Conservation (phyloP, 2,888 invertebrate genomes). For the Pyralis farinalis region DNA sequence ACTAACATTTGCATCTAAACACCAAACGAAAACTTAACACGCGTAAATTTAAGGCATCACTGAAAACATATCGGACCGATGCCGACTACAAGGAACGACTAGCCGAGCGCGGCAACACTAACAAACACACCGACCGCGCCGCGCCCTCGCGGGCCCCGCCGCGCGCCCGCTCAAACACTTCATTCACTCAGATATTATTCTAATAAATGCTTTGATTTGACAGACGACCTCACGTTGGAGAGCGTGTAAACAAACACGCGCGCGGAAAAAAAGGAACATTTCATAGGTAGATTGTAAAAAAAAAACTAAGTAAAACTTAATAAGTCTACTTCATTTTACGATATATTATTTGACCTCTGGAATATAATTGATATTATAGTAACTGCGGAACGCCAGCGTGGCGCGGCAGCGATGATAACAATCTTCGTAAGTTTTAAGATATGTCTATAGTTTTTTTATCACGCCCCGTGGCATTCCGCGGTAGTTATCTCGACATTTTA, state of each 20-base stretch:
- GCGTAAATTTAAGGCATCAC: conserved; percentile 33
- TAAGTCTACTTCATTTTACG: conserved; percentile 3
- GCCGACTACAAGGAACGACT: conserved; percentile 18
- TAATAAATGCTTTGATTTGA: conserved; percentile 5
- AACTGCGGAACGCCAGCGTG: background rate
- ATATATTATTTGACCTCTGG: background rate
- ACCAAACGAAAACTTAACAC: conserved; percentile 29
- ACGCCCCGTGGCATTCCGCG: conserved; percentile 3
- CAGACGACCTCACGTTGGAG: background rate
- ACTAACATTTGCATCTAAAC: conserved; percentile 9
- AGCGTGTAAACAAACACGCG: background rate
- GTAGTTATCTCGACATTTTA: background rate
- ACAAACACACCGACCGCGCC: conserved; percentile 12
- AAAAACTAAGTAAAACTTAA: background rate
- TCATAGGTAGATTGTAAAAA: conserved; percentile 2
- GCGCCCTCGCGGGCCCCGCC: too few relatives aligned
- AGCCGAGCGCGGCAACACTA: background rate
- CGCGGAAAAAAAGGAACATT: background rate
- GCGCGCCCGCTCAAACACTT: conserved; percentile 5
- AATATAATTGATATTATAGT: background rate
- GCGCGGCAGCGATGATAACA: conserved; percentile 26
- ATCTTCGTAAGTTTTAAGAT: conserved; percentile 33
- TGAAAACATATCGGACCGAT: conserved; percentile 41
- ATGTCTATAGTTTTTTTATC: conserved; percentile 28
- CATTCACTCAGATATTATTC: conserved; percentile 1